Evolutionary conservation across 2,797 vertebrate species (phyloP).

Genomic region (Macropodus opercularis): DNA sequence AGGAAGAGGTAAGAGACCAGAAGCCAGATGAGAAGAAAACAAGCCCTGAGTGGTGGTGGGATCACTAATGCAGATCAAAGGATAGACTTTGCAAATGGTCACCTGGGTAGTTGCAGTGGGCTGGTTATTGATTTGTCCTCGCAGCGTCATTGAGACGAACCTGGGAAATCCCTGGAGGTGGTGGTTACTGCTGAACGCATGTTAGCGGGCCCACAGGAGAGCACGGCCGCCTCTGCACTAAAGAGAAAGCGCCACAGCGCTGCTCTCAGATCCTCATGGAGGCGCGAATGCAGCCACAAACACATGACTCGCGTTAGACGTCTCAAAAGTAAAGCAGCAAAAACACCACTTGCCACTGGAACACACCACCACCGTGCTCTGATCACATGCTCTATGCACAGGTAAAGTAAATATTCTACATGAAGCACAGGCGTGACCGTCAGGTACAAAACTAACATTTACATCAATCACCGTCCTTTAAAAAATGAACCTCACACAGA

Average conservation of each 20-base stretch:
- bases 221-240: slow-evolving; percentile 72
- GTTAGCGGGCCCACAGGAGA: slow-evolving; percentile 85
- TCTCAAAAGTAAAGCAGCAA: too few relatives aligned
- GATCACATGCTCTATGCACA: too few relatives aligned
- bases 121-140: slow-evolving; percentile 86
- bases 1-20: neutral
- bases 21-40: slow-evolving; percentile 38
- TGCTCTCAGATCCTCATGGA: slow-evolving; percentile 7
- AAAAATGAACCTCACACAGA: too few relatives aligned
- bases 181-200: slow-evolving; percentile 85
- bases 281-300: slow-evolving; percentile 9
- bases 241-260: slow-evolving; percentile 49
- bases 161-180: slow-evolving; percentile 84
- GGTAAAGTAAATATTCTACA: too few relatives aligned
- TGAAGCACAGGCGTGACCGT: too few relatives aligned
- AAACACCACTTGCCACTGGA: too few relatives aligned
- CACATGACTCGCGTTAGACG: too few relatives aligned
- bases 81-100: slow-evolving; percentile 71
- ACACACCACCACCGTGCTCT: too few relatives aligned
- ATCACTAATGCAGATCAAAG: slow-evolving; percentile 79
- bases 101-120: slow-evolving; percentile 51
- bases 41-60: slow-evolving; percentile 63
- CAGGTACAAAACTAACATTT: too few relatives aligned
- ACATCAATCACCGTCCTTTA: too few relatives aligned
- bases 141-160: slow-evolving; percentile 79